Conservation (phyloP, 2,113 vertebrate species). For the Agapornis roseicollis region DNA sequence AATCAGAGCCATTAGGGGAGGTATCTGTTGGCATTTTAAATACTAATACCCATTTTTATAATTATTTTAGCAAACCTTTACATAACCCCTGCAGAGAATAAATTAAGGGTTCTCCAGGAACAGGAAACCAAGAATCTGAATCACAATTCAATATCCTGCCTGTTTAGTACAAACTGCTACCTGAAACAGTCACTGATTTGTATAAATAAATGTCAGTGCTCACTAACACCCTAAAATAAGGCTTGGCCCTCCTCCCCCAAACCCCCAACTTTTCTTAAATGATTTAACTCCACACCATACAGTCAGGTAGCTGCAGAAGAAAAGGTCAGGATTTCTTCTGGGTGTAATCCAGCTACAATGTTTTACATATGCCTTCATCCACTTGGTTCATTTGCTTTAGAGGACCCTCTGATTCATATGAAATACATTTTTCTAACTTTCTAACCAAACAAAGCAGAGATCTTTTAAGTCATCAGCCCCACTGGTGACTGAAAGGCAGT, state of each 20-base stretch:
- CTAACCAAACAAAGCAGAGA: not conserved
- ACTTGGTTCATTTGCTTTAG: not conserved
- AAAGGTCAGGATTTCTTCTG: not conserved
- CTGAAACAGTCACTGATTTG: not conserved
- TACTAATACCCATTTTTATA: not conserved
- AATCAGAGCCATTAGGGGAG: not conserved
- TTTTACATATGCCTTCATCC: not conserved
- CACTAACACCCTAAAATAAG: not conserved
- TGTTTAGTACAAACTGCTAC: not conserved
- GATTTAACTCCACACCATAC: not conserved
- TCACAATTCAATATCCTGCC: not conserved
- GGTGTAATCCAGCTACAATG: constrained; percentile 8
- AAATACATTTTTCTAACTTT: not conserved
- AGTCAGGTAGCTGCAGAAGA: constrained; percentile 16
- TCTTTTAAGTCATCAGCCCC: not conserved
- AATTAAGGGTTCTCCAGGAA: not conserved
- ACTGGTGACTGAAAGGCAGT: not conserved
- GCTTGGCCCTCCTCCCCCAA: not conserved
- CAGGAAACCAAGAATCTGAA: not conserved
- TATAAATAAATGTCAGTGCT: not conserved
- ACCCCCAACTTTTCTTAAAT: not conserved
- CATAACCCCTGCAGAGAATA: not conserved
- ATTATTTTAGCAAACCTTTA: not conserved
- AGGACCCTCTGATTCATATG: not conserved
- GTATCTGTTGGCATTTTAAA: not conserved